These are phyloP conservation scores for Sapajus apella DNA, from an alignment of 2,113 vertebrate genomes.

Conservation along the genomic window DNA sequence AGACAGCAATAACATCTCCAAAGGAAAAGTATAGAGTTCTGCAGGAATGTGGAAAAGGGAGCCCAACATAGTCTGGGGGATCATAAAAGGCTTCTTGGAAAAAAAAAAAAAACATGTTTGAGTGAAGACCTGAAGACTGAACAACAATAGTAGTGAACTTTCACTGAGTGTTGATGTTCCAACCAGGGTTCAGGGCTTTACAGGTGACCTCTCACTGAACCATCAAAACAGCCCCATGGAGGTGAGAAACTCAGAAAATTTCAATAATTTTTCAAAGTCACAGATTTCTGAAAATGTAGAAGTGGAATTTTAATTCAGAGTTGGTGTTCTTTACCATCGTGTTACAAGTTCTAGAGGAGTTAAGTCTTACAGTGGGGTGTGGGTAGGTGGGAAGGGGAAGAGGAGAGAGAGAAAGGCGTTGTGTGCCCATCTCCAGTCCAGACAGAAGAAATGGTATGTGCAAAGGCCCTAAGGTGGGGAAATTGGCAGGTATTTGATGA, in stretches of 20 bases:
- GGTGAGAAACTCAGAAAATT: background rate
- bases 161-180: no score
- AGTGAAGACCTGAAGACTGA: background rate
- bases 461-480: background rate
- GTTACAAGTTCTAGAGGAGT: background rate
- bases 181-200: background rate
- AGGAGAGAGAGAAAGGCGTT: background rate
- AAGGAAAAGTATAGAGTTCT: background rate
- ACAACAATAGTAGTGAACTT: rapidly evolving
- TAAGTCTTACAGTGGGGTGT: no score
- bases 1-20: background rate
- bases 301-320: background rate
- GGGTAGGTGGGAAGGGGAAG: background rate
- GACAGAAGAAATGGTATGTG: background rate
- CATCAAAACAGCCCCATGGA: background rate
- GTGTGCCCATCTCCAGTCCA: background rate
- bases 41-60: background rate
- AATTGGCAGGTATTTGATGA: background rate
- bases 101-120: background rate
- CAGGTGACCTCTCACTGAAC: background rate
- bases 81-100: background rate
- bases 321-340: background rate
- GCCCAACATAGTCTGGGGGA: background rate
- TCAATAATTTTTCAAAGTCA: background rate
- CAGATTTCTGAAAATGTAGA: background rate